Conservation (phyloP, 2,888 invertebrate genomes). For the Scrobipalpa atriplicella region DNA sequence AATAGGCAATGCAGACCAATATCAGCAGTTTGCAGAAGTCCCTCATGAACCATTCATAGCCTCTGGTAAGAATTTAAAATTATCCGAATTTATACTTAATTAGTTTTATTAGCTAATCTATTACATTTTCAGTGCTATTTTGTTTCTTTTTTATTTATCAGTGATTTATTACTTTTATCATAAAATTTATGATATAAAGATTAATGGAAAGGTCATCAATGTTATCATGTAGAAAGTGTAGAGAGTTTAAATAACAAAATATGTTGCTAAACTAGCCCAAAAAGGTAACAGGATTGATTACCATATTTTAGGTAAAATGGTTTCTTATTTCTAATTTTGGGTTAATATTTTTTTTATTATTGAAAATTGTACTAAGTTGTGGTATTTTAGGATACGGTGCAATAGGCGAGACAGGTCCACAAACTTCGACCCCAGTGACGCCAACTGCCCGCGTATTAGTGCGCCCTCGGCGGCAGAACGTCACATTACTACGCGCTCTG, state of each 20-base stretch:
- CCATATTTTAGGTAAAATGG: too few relatives aligned
- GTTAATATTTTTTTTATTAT: neutral
- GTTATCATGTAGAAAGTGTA: too few relatives aligned
- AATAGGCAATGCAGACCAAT: conserved; percentile 78
- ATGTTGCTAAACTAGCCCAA: too few relatives aligned
- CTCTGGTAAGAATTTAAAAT: conserved; percentile 60
- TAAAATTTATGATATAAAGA: too few relatives aligned
- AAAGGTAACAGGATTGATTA: too few relatives aligned
- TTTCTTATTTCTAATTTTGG: too few relatives aligned
- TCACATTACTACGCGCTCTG: conserved; percentile 85
- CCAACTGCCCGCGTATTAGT: conserved; percentile 64
- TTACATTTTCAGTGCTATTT: neutral
- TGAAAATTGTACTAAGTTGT: neutral
- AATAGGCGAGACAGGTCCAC: conserved; percentile 58
- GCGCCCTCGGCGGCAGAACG: conserved; percentile 66
- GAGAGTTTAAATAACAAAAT: too few relatives aligned
- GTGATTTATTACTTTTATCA: neutral
- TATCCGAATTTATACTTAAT: too few relatives aligned
- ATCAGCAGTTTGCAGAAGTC: conserved; percentile 69
- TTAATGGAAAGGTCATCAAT: too few relatives aligned
- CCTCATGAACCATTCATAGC: conserved; percentile 77
- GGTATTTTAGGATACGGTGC: conserved; percentile 65
- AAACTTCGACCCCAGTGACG: conserved; percentile 67
- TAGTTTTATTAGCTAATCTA: too few relatives aligned
- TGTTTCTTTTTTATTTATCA: neutral